Evolutionary conservation across 2,113 vertebrate species (phyloP).

Genomic region (Labrus mixtus): DNA sequence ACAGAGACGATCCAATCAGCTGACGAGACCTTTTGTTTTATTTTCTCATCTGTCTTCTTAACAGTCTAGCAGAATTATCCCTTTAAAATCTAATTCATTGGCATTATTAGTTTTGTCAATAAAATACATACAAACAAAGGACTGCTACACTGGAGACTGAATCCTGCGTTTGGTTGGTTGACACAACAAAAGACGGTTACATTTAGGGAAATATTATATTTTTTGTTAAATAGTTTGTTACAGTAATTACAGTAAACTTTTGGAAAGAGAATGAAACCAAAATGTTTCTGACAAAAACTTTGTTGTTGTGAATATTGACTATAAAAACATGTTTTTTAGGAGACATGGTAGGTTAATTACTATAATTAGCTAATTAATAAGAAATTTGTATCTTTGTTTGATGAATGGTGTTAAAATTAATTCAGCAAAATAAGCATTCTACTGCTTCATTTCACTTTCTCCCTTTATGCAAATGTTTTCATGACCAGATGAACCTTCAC

Average conservation of each 20-base stretch:
- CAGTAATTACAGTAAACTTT: no score
- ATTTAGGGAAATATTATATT: no score
- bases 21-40: background rate
- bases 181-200: background rate
- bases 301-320: no score
- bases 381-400: background rate
- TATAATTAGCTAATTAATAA: no score
- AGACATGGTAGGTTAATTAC: no score
- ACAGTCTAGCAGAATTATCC: background rate
- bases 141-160: background rate
- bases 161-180: background rate
- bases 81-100: background rate
- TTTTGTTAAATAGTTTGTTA: no score
- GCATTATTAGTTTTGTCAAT: background rate
- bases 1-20: slow-evolving; percentile 4
- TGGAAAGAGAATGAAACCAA: no score
- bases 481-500: background rate
- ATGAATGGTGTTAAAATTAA: background rate
- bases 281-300: no score
- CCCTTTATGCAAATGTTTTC: background rate
- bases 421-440: background rate
- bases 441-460: background rate
- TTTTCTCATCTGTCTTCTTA: background rate
- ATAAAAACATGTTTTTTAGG: no score
- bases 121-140: background rate